Evolutionary conservation across 2,888 invertebrate species (phyloP), one percentile per base, ranked within the genome.

Genomic region (Nowickia ferox): DNA sequence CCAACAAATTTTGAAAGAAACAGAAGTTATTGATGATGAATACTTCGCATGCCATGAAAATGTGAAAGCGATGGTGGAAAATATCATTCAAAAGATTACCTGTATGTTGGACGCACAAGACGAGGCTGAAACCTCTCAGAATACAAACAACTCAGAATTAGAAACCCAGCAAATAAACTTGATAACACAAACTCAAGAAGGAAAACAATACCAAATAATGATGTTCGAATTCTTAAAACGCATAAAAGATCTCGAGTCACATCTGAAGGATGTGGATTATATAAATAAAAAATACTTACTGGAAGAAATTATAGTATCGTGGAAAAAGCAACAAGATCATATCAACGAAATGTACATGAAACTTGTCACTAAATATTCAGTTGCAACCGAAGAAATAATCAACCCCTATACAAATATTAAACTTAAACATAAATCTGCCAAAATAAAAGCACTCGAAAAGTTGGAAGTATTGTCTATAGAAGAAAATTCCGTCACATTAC

Each of bases 271-370:
- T 17, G n/a, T n/a, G n/a, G 51, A 51, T 51, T 51, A 17, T 13
- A n/a, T n/a, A n/a, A 51, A 51, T 17, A 8, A 51, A 51, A 51
- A 17, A 51, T 8, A n/a, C 17, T 2, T 9, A 17, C 6, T 51
- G 6, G 17, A 51, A 17, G 17, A 51, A 51, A 51, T 51, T 51
- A 48, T 15, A n/a, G 5, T 13, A 15, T 30, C 30, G 15, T 55
- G 55, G 55, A 55, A 19, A 55, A 30, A 57, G 22, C 22, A 30
- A 9, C 57, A 30, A 57, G 15, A 57, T 11, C 22, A 57, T 30
- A 13, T 57, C 17, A 11, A 55, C 22, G 11, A 55, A 10, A 57
- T 57, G 57, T 57, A 57, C 15, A 57, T 57, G 57, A 57, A 30
- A 57, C 57, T 57, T 17, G 8, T 30, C 22, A 30, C 30, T 22